Evolutionary conservation across 1,140 invertebrate genomes (phyloP).

Genomic region (Scaptomyza montana): DNA sequence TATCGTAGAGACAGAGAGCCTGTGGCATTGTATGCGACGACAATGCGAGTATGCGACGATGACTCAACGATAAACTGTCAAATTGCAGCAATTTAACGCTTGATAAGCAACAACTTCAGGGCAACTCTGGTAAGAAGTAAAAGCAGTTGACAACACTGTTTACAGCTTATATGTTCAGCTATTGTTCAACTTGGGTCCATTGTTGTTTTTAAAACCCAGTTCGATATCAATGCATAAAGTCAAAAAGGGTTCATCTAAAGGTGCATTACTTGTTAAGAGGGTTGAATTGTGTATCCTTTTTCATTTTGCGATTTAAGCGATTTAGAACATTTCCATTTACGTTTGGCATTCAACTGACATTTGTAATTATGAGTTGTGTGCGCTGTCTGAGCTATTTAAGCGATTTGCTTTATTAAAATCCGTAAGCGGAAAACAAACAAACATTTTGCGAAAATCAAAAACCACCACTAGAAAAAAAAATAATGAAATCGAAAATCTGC

Average conservation of each 20-base stretch:
- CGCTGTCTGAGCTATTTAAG: slow-evolving; percentile 62
- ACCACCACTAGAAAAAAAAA: slow-evolving; percentile 14
- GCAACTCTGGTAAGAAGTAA: background rate
- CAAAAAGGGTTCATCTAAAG: slow-evolving; percentile 55
- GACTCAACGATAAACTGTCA: slow-evolving; percentile 68
- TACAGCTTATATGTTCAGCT: background rate
- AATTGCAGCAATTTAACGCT: slow-evolving; percentile 77
- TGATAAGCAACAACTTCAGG: slow-evolving; percentile 51
- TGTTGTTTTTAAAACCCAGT: slow-evolving; percentile 16
- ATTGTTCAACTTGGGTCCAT: slow-evolving; percentile 35
- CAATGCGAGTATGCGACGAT: slow-evolving; percentile 17
- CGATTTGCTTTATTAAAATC: slow-evolving; percentile 72
- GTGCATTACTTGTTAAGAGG: slow-evolving; percentile 29
- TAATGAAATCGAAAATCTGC: slow-evolving; percentile 11
- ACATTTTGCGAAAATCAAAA: slow-evolving; percentile 52
- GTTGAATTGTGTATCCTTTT: slow-evolving; percentile 6
- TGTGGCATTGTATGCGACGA: slow-evolving; percentile 46
- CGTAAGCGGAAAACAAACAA: slow-evolving; percentile 63
- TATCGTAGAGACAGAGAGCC: slow-evolving; percentile 9
- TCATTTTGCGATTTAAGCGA: slow-evolving; percentile 9
- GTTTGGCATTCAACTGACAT: slow-evolving; percentile 22
- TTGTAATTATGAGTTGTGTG: slow-evolving; percentile 55
- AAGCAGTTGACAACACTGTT: slow-evolving; percentile 25
- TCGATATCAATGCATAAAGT: slow-evolving; percentile 40
- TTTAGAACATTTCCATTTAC: slow-evolving; percentile 50